Base-by-base conservation (phyloP, 2,797 vertebrate genomes). In the Champsocephalus gunnari region DNA sequence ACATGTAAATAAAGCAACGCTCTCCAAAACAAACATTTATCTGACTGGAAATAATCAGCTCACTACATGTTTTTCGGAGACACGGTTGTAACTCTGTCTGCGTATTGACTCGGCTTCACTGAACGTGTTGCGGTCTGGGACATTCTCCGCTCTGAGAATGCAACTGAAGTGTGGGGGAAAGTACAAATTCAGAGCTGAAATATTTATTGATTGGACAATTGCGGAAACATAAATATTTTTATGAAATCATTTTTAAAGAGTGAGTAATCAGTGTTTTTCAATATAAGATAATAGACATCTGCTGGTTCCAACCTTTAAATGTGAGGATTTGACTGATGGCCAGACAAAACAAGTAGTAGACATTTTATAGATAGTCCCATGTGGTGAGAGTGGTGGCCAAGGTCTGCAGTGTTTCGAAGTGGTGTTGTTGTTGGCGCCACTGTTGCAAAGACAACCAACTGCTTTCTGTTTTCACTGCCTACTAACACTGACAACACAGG, bases 11-110 rank as follows among this genome's bases (percentile, higher is more conserved):
- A 92, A 86, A 62, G 56, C 71, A 51, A 59, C 43, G 1, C 44
- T 77, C 45, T 84, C 87, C 85, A 90, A 89, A 89, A 73, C 84
- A 91, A 90, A 89, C 77, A 82, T 74, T 86, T 81, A 77, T 84
- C 57, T 70, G 63, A 71, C 58, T 74, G 48, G 63, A 67, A 84
- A 67, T 77, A 50, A 80, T 82, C 72, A 51, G 71, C 54, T 75
- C 19, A 59, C 32, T 75, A 77, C 85, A 68, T 89, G 79, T 69
- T 77, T 79, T 78, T 32, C 48, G 62, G 34, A 73, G 57, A 68
- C 9, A 56, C 69, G 71, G 5, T 53, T 58, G 66, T 75, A 80
- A 49, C 34, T 16, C 12, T 66, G 43, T 61, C 54, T 77, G 68
- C 12, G 2, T 81, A 70, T n/a, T 83, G 34, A 75, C 66, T 82